Percentiles rank a stretch among this genome's conserved stretches.
Evolutionary conservation across 2,797 vertebrate species (phyloP).

Genomic region (Echeneis naucrates): DNA sequence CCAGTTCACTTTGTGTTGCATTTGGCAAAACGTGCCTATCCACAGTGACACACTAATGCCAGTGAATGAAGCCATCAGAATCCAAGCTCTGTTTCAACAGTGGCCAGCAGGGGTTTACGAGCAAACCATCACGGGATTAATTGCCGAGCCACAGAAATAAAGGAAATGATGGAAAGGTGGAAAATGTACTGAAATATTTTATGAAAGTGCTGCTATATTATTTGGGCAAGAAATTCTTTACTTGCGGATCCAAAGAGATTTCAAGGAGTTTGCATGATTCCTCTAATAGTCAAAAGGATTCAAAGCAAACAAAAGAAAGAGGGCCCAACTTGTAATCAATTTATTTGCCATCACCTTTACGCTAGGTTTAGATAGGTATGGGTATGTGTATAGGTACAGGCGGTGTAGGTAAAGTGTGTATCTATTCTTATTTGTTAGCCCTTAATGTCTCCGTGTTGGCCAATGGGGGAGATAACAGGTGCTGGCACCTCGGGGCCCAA

Average conservation of each 20-base stretch:
- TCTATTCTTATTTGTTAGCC: background rate
- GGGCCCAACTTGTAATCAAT: slow-evolving; percentile 7
- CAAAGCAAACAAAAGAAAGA: slow-evolving; percentile 44
- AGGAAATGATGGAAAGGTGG: slow-evolving; percentile 71
- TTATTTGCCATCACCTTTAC: slow-evolving; percentile 4
- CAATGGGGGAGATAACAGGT: slow-evolving; percentile 39
- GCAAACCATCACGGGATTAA: slow-evolving; percentile 65
- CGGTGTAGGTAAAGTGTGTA: background rate
- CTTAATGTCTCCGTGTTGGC: background rate
- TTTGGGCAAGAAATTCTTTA: slow-evolving; percentile 36
- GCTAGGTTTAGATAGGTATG: no score
- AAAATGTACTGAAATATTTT: slow-evolving; percentile 70
- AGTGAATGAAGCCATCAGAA: slow-evolving; percentile 65
- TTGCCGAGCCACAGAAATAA: slow-evolving; percentile 64
- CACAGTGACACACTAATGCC: slow-evolving; percentile 65
- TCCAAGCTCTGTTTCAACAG: slow-evolving; percentile 46
- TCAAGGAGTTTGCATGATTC: slow-evolving; percentile 39
- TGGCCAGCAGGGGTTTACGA: slow-evolving; percentile 68
- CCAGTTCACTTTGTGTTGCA: slow-evolving; percentile 68
- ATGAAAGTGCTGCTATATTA: slow-evolving; percentile 61
- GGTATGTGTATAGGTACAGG: no score
- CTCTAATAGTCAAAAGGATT: slow-evolving; percentile 26
- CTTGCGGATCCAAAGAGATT: slow-evolving; percentile 49
- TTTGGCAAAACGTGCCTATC: slow-evolving; percentile 66
- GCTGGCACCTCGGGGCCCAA: slow-evolving; percentile 16